Evolutionary conservation across 1,140 invertebrate genomes (phyloP), one percentile per base, ranked within the genome.

Genomic region (Drosophila simulans): DNA sequence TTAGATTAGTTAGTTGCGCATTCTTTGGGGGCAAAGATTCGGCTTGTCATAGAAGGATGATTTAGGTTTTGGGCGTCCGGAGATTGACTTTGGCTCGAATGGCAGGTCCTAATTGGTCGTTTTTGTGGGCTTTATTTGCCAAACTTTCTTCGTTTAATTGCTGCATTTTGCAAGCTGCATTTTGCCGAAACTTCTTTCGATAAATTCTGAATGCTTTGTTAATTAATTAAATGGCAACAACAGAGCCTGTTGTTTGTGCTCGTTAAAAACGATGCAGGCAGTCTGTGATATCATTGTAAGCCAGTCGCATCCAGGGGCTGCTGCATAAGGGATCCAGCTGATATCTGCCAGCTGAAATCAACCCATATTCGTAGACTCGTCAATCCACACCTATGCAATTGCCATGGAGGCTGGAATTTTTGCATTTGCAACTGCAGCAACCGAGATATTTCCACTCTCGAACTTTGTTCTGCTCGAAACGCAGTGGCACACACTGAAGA

Each of bases 1-100:
- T 89, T 80, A 84, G 80, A 84, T 89, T 89, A 89, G 80, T 89
- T 77, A 63, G 80, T 63, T 68, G 58, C 57, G 64, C 73, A 88
- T 88, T 82, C 74, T 52, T 81, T 53, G 17, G 13, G 34, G 17
- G 5, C 57, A 58, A 25, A 52, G 51, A 62, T 72, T 69, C 4
- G 51, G 56, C 63, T 43, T 59, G 57, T 64, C 66, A 79, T 66
- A 54, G 20, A 20, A 43, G 15, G 43, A 27, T 43, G 43, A 59
- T 65, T 52, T 37, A 8, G 12, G 48, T 51, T 45, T 42, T 63
- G 1, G 4, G 13, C 17, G 39, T 40, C 27, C 31, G 34, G 39
- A 46, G 49, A 56, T 54, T 46, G 68, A 45, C 49, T 78, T 63
- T 60, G 45, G 52, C 42, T 45, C 46, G 49, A 62, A 57, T 25